phyloP scores from a whole-genome alignment of 2,888 invertebrate species.

The Steromphala cineraria region DNA sequence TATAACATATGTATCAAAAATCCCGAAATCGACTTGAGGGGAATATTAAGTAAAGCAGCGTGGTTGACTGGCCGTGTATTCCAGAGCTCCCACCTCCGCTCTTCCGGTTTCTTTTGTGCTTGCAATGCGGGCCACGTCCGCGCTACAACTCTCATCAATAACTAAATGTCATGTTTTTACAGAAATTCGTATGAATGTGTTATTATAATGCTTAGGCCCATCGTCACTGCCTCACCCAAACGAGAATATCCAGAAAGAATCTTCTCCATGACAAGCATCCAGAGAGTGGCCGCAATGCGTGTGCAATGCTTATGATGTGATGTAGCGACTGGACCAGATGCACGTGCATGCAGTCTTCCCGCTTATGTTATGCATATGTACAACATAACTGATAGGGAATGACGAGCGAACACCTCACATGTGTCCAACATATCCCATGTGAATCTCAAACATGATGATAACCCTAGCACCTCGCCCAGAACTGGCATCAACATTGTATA shows the following conservation, averaged over 20 bases:
- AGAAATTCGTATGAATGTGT: slow-evolving; percentile 5
- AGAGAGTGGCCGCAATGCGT: background rate
- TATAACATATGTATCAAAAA: background rate
- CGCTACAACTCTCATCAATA: background rate
- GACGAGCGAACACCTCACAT: too few relatives aligned
- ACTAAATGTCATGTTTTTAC: slow-evolving; percentile 8
- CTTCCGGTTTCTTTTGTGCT: background rate
- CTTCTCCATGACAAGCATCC: background rate
- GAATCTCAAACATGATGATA: too few relatives aligned
- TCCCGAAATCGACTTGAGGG: background rate
- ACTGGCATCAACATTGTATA: too few relatives aligned
- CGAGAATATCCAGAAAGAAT: background rate
- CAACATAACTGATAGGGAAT: background rate
- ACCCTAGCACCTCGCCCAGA: too few relatives aligned
- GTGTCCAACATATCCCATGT: too few relatives aligned
- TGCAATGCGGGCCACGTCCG: background rate
- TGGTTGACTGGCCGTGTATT: background rate
- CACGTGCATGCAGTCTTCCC: background rate
- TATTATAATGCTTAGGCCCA: background rate
- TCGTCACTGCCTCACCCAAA: background rate
- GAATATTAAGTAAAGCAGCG: background rate
- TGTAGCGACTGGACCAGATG: background rate
- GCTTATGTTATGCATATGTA: background rate
- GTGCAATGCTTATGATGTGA: background rate
- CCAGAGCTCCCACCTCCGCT: background rate